Conservation (phyloP, 1,140 invertebrate genomes). For the Spodoptera litura region DNA sequence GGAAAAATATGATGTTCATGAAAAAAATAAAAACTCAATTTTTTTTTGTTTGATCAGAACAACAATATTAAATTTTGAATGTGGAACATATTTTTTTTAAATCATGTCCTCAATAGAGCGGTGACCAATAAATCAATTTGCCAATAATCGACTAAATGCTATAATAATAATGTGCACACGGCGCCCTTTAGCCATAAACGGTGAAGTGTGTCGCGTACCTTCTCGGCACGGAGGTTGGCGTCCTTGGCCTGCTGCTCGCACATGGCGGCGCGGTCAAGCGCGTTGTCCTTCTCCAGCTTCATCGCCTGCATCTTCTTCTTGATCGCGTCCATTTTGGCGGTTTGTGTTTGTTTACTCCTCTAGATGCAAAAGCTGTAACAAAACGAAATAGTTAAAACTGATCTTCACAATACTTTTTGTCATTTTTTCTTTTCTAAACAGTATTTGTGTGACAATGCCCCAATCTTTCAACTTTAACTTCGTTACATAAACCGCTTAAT, state of each 20-base stretch:
- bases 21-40: too few relatives aligned
- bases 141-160: too few relatives aligned
- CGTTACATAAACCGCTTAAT: too few relatives aligned
- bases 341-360: slow-evolving; percentile 85
- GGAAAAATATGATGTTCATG: too few relatives aligned
- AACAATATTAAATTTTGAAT: neutral
- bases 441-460: too few relatives aligned
- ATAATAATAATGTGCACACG: slow-evolving; percentile 20
- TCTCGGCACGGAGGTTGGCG: slow-evolving; percentile 96
- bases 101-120: neutral
- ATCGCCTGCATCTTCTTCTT: slow-evolving; percentile 99
- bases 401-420: neutral
- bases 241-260: slow-evolving; percentile 98
- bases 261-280: slow-evolving; percentile 97
- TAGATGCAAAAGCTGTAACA: slow-evolving; percentile 73
- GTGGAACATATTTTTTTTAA: neutral
- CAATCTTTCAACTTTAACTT: too few relatives aligned
- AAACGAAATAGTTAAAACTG: slow-evolving; percentile 17
- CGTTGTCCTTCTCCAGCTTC: slow-evolving; percentile 99
- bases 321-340: slow-evolving; percentile 98
- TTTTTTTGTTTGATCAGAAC: too few relatives aligned
- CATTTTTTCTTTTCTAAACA: neutral
- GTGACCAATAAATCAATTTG: too few relatives aligned
- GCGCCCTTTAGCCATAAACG: slow-evolving; percentile 38
- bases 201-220: slow-evolving; percentile 86